Percentiles rank a stretch among this genome's conserved stretches.
These are phyloP conservation scores for Pheosia tremula DNA, from an alignment of 2,888 invertebrate genomes.

Conservation along the genomic window DNA sequence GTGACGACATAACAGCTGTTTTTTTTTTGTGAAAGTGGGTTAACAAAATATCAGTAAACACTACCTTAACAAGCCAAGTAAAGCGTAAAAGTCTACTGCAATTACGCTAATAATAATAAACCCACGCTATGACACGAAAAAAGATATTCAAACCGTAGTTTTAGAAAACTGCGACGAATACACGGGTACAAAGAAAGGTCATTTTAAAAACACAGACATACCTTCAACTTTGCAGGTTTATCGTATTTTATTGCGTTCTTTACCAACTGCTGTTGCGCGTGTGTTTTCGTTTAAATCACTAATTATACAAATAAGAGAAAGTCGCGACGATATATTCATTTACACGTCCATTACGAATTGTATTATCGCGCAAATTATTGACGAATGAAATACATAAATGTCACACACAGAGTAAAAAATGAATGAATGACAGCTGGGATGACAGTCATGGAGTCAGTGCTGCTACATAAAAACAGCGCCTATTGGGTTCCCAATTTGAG, in stretches of 20 bases:
- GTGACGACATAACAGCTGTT: conserved; percentile 78
- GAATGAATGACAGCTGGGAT: no score
- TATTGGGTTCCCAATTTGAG: no score
- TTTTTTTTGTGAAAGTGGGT: conserved; percentile 67
- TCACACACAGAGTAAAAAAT: conserved; percentile 4
- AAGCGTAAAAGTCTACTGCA: conserved; percentile 20
- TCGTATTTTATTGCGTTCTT: conserved; percentile 23
- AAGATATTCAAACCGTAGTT: conserved; percentile 32
- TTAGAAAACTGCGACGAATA: conserved; percentile 54
- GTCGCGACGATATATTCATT: conserved; percentile 44
- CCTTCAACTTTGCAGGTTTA: conserved; percentile 47
- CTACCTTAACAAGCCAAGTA: conserved; percentile 11
- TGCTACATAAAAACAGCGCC: no score
- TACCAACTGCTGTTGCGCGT: conserved; percentile 20
- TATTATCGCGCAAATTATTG: conserved; percentile 43
- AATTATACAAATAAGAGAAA: conserved; percentile 48
- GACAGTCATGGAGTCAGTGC: no score
- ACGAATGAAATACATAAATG: conserved; percentile 31
- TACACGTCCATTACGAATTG: conserved; percentile 58
- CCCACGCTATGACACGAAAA: conserved; percentile 17
- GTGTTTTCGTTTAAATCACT: conserved; percentile 32
- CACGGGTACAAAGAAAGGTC: conserved; percentile 69
- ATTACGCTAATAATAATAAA: conserved; percentile 10
- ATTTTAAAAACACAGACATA: conserved; percentile 46
- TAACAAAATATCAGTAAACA: conserved; percentile 36